Percentiles rank a stretch among this genome's conserved stretches.
Conservation (phyloP, 2,113 vertebrate species). For the Vulpes vulpes region DNA sequence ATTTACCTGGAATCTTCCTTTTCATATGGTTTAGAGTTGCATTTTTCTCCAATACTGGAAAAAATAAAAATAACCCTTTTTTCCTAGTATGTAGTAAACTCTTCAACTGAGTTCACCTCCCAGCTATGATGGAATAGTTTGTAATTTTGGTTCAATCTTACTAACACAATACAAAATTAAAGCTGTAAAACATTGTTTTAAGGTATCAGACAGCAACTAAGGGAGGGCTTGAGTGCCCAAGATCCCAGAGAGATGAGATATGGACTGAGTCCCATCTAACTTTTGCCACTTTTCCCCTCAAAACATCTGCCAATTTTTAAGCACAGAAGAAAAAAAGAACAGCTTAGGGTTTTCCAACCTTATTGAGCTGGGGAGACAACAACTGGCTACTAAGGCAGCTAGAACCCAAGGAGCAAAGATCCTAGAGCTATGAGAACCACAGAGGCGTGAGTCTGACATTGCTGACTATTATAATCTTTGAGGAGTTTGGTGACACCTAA, state of each 20-base stretch:
- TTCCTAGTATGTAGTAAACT: not conserved
- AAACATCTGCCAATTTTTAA: not conserved
- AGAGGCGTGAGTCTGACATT: not conserved
- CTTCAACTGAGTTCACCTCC: not conserved
- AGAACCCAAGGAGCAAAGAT: not conserved
- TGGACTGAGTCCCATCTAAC: not conserved
- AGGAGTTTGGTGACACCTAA: not conserved
- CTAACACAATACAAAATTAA: not conserved
- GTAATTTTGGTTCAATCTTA: not conserved
- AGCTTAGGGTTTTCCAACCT: not conserved
- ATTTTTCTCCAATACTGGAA: not conserved
- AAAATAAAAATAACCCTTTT: conserved; percentile 27
- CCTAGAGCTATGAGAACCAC: not conserved
- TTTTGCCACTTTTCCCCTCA: not conserved
- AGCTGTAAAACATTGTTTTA: not conserved
- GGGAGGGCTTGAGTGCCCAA: not conserved
- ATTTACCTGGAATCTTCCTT: not conserved
- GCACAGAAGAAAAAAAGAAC: not conserved
- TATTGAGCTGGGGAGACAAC: not conserved
- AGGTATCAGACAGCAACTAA: not conserved
- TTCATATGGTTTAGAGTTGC: not conserved
- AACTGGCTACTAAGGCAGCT: not conserved
- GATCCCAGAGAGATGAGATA: not conserved
- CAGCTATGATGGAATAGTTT: not conserved
- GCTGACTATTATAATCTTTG: not conserved